Base-by-base conservation (phyloP, 2,888 invertebrate species). In the Harpalus rufipes region DNA sequence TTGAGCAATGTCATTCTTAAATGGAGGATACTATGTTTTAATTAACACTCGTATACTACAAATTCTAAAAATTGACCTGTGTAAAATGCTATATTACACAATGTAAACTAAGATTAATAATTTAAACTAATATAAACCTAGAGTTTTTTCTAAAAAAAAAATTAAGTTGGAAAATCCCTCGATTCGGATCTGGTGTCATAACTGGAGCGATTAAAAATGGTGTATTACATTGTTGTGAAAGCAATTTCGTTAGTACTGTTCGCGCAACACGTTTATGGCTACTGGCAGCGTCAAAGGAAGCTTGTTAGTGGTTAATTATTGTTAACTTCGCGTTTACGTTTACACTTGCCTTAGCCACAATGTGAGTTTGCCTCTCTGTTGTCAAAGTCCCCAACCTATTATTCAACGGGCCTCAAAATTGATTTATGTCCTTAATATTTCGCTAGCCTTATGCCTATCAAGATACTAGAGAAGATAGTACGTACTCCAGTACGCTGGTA, bases 181-280 rank as follows among this genome's bases (percentile, higher is more conserved):
- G 44, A 8, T 8, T 51, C 44, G 44, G 44, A 8, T 10, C 44
- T 51, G 44, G 44, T 68, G 68, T 14, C 39, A 32, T 68, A 68
- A 58, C 25, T 14, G 16, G 16, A 58, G 58, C n/a, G 79, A 79
- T 61, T 78, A 61, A 79, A 79, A 79, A 59, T 61, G 79, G 58
- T 79, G 79, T 79, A 79, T 79, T 79, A 79, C 61, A 79, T 61
- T 61, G 79, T 79, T 61, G 61, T 51, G 51, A 44, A 39, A 61
- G 32, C 65, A 81, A 39, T 79, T 79, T 56, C 41, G 32, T 10
- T 44, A 5, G 32, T 21, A 58, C 61, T 32, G 63, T 21, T 81
- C 65, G 65, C 51, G 21, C 56, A 51, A 76, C 76, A 76, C 76
- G 25, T 76, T 63, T 76, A 76, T 21, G 21, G 76, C 51, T 76